A percentile compares a stretch with the other conserved stretches of the same genome.
Conservation (phyloP, 2,113 vertebrate species). For the Odontesthes bonariensis region DNA sequence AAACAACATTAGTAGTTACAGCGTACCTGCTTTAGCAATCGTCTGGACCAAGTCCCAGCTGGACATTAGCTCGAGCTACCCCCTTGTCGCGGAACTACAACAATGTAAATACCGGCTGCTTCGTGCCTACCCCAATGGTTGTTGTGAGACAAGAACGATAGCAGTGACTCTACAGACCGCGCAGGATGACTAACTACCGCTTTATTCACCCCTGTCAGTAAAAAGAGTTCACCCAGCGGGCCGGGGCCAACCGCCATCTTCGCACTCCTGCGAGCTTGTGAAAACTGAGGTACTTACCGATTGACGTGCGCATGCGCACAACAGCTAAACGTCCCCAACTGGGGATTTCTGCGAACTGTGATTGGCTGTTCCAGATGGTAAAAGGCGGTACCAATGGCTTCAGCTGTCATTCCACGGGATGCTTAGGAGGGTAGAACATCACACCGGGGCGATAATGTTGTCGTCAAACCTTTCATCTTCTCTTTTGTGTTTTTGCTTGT, state of each 20-base stretch:
- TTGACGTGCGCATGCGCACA: constrained; percentile 77
- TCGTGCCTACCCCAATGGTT: constrained; percentile 82
- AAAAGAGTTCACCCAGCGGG: constrained; percentile 91
- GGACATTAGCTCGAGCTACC: constrained; percentile 87
- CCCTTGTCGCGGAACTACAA: constrained; percentile 82
- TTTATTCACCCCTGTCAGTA: constrained; percentile 94
- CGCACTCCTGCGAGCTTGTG: constrained; percentile 83
- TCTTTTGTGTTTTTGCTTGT: background rate
- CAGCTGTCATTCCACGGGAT: constrained; percentile 76
- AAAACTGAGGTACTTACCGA: constrained; percentile 70
- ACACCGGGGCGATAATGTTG: constrained; percentile 2
- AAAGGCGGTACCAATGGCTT: constrained; percentile 87
- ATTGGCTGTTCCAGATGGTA: constrained; percentile 80
- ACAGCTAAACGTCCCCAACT: constrained; percentile 28
- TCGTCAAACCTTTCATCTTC: constrained; percentile 12
- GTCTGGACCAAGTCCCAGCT: constrained; percentile 90
- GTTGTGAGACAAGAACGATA: constrained; percentile 86
- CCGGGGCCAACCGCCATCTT: constrained; percentile 96
- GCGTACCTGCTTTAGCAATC: constrained; percentile 87
- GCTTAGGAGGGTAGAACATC: constrained; percentile 53
- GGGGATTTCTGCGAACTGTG: constrained; percentile 59
- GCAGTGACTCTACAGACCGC: constrained; percentile 89
- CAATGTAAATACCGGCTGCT: constrained; percentile 82
- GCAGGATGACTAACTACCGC: constrained; percentile 92
- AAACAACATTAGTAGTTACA: constrained; percentile 66